Evolutionary conservation across 2,888 invertebrate species (phyloP).

Genomic region (Aethes cnicana): DNA sequence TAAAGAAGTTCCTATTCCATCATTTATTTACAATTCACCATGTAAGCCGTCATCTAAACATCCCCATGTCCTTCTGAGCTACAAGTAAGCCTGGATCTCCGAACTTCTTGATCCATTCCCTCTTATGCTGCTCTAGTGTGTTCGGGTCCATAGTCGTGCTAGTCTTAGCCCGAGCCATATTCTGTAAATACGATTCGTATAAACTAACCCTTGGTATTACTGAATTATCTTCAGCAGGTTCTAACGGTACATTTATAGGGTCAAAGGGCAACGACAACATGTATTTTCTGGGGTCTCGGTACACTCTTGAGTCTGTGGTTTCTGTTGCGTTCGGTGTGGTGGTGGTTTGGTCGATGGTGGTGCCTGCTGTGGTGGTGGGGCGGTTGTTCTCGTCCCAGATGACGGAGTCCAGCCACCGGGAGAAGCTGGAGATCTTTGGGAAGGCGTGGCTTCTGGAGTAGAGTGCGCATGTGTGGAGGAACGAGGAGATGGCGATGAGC

Average conservation of each 20-base stretch:
- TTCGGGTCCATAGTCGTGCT: constrained; percentile 51
- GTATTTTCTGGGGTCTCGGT: constrained; percentile 54
- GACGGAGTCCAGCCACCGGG: constrained; percentile 64
- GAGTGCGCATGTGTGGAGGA: constrained; percentile 64
- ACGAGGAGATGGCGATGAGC: constrained; percentile 60
- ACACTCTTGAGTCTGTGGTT: constrained; percentile 34
- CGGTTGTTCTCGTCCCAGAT: constrained; percentile 70
- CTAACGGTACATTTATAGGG: constrained; percentile 67
- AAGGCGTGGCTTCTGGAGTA: constrained; percentile 71
- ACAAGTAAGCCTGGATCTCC: constrained; percentile 44
- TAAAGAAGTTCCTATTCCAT: not conserved
- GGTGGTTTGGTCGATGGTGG: constrained; percentile 33
- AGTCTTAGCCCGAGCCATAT: constrained; percentile 50
- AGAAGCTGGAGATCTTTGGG: constrained; percentile 63
- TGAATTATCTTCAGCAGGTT: constrained; percentile 67
- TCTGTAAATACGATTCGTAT: constrained; percentile 71
- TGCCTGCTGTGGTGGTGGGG: constrained; percentile 44
- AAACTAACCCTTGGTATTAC: constrained; percentile 71
- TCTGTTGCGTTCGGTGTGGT: constrained; percentile 42
- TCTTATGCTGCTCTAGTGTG: constrained; percentile 40
- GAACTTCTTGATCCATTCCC: constrained; percentile 48
- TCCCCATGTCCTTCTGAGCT: constrained; percentile 49
- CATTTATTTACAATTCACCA: constrained; percentile 6
- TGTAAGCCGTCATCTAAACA: constrained; percentile 43
- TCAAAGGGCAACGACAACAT: constrained; percentile 68